A percentile compares a stretch with the other conserved stretches of the same genome.
phyloP scores from a whole-genome alignment of 2,888 invertebrate genomes.

The Pachydiplax longipennis region DNA sequence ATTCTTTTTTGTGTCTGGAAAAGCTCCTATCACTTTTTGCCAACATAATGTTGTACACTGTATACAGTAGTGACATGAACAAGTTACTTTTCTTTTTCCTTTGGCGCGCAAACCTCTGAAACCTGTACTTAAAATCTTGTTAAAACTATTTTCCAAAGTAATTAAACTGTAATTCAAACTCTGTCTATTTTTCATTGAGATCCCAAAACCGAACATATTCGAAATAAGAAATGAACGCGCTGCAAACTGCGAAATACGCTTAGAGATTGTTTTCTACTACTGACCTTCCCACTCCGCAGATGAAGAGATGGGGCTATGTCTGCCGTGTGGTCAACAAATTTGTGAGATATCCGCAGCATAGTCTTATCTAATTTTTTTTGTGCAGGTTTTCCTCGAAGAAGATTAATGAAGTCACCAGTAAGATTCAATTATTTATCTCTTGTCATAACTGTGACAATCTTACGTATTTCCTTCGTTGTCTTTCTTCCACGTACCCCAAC shows the following conservation, averaged over 20 bases:
- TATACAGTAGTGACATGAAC: slow-evolving; percentile 16
- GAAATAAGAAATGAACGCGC: background rate
- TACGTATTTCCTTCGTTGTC: background rate
- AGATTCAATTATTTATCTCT: background rate
- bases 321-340: slow-evolving; percentile 36
- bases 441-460: too few relatives aligned
- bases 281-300: slow-evolving; percentile 44
- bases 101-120: slow-evolving; percentile 36
- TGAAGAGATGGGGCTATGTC: slow-evolving; percentile 33
- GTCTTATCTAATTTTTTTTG: background rate
- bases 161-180: slow-evolving; percentile 49
- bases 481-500: background rate
- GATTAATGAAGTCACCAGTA: slow-evolving; percentile 37
- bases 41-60: slow-evolving; percentile 1
- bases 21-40: slow-evolving; percentile 3
- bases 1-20: slow-evolving; percentile 32
- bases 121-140: slow-evolving; percentile 50
- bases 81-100: background rate
- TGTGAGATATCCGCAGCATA: background rate
- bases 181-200: background rate
- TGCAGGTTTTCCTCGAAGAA: background rate
- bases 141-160: slow-evolving; percentile 50
- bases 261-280: slow-evolving; percentile 14
- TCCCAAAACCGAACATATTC: background rate
- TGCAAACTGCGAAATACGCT: background rate